These are phyloP conservation scores for Procambarus virginalis DNA, from an alignment of 1,140 invertebrate genomes.

Conservation along the genomic window DNA sequence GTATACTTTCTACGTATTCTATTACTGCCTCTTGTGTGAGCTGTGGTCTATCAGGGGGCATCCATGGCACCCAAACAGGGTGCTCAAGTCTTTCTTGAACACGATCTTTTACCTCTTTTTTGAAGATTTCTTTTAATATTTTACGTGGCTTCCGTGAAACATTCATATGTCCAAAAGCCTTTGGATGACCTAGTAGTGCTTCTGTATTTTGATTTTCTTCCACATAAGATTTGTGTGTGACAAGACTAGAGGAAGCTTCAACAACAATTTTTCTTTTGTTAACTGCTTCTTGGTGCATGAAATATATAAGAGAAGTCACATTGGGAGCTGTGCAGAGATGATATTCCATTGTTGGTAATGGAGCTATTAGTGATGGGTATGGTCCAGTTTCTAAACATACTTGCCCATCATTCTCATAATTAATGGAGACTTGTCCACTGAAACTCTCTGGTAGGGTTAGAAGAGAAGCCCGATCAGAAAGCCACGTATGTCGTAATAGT, in stretches of 20 bases:
- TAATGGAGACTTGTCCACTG: conserved; percentile 39
- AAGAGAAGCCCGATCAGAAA: conserved; percentile 51
- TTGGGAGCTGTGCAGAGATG: conserved; percentile 53
- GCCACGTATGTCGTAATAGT: conserved; percentile 55
- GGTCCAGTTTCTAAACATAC: conserved; percentile 47
- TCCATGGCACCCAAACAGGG: conserved; percentile 60
- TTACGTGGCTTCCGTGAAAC: neutral
- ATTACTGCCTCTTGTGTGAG: conserved; percentile 50
- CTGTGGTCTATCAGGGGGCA: conserved; percentile 17
- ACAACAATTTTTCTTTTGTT: conserved; percentile 21
- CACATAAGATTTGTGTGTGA: neutral
- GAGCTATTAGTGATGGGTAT: neutral
- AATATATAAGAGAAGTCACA: conserved; percentile 20
- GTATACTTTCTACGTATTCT: conserved; percentile 48
- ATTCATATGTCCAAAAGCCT: neutral
- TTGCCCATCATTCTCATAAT: conserved; percentile 39
- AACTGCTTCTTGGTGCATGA: conserved; percentile 33
- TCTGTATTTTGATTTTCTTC: neutral
- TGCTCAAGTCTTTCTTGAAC: conserved; percentile 49
- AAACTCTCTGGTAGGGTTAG: conserved; percentile 48
- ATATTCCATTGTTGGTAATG: conserved; percentile 37
- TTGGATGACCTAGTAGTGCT: neutral
- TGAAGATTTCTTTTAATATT: conserved; percentile 25
- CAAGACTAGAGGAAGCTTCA: neutral
- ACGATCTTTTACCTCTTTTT: conserved; percentile 20